Evolutionary conservation across 2,797 vertebrate genomes (phyloP).

Genomic region (Aselliscus stoliczkanus): DNA sequence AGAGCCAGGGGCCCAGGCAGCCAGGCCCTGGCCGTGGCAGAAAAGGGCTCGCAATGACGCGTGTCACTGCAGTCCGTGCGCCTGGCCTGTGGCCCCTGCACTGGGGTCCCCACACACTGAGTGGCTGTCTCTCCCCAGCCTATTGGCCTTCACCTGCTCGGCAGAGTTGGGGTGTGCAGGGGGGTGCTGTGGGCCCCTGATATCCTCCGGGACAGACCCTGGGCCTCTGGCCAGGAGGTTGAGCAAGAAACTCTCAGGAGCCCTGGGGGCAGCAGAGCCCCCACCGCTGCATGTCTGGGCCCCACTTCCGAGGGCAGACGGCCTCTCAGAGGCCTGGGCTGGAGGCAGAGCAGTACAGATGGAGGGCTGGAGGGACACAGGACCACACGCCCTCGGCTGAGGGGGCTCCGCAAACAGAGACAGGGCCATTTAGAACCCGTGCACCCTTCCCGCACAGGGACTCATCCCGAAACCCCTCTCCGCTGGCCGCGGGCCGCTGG

Average conservation of each 20-base stretch:
- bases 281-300: fast-evolving
- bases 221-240: neutral
- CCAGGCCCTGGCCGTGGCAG: neutral
- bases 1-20: neutral
- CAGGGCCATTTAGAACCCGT: neutral
- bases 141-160: neutral
- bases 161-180: neutral
- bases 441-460: neutral
- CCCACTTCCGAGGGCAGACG: neutral
- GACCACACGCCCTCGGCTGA: no score
- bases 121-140: neutral
- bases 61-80: neutral
- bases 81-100: neutral
- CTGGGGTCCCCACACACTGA: neutral
- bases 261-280: neutral
- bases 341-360: no score
- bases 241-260: neutral
- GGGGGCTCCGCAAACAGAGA: neutral
- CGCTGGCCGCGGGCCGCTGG: no score
- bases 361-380: no score
- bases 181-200: neutral
- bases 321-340: neutral
- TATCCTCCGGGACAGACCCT: neutral
- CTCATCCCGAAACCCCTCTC: neutral
- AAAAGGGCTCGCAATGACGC: fast-evolving